phyloP scores from a whole-genome alignment of 1,140 invertebrate species.

The Zophobas atratus region DNA sequence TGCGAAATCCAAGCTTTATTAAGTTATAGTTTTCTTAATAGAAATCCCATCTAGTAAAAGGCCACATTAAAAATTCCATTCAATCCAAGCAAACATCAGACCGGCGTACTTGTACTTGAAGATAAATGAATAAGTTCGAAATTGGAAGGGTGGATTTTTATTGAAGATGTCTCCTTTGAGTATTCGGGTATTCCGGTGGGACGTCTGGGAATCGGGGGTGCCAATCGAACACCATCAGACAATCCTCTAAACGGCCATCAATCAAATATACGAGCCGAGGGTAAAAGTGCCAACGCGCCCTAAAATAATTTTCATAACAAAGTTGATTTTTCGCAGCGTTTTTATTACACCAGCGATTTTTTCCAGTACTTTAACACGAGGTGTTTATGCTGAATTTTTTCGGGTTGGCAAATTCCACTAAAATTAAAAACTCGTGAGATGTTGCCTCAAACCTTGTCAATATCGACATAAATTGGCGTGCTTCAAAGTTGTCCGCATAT shows the following conservation, averaged over 20 bases:
- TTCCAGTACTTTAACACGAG: too few species aligned
- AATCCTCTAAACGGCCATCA: slow-evolving; percentile 60
- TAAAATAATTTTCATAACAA: slow-evolving; percentile 50
- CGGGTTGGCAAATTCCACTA: too few species aligned
- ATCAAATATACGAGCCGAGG: slow-evolving; percentile 53
- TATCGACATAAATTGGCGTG: not conserved
- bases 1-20: slow-evolving; percentile 17
- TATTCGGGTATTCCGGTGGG: slow-evolving; percentile 51
- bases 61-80: slow-evolving; percentile 49
- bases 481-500: not conserved
- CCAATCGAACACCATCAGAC: slow-evolving; percentile 51
- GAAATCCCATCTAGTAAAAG: slow-evolving; percentile 28
- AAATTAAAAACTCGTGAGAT: too few species aligned
- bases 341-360: slow-evolving; percentile 13
- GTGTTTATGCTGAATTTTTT: not conserved
- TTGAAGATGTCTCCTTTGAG: slow-evolving; percentile 56
- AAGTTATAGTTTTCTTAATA: slow-evolving; percentile 39
- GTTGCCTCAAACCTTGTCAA: too few species aligned
- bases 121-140: slow-evolving; percentile 58
- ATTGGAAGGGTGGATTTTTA: slow-evolving; percentile 58
- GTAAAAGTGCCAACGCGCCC: slow-evolving; percentile 28
- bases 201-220: slow-evolving; percentile 54
- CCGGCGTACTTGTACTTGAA: slow-evolving; percentile 43
- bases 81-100: slow-evolving; percentile 43
- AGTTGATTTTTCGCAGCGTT: slow-evolving; percentile 33